Base-by-base conservation (phyloP, 2,888 invertebrate species). In the Drosophila buzzatii region DNA sequence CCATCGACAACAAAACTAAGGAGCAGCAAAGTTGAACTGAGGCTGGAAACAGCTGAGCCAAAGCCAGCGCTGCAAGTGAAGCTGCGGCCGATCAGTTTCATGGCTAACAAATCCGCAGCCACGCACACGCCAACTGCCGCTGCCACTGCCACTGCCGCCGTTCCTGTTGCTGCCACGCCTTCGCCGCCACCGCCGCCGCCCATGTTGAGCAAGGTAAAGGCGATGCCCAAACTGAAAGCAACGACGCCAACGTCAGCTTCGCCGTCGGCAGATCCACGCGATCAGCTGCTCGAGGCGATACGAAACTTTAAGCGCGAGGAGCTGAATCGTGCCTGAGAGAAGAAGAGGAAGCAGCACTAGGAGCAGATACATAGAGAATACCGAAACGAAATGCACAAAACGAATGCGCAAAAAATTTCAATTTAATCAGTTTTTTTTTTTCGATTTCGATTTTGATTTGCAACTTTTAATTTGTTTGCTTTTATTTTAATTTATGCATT, bases 221-320 rank as follows among this genome's bases (percentile, higher is more conserved):
- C 52, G 18, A 14, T 33, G 44, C 53, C 31, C 58, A 83, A 79
- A 83, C 62, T 76, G 20, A 68, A 76, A 20, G 70, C 68, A 7
- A 37, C 85, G 31, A 76, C 76, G 51, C 73, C 73, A 37, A 75
- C 70, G 7, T 31, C 68, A 5, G 47, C 86, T 33, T 79, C 76
- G 51, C 74, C 73, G 6, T 27, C 79, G 18, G 64, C 85, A 2
- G 96, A 96, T 91, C 94, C 95, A 0, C 93, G 96, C 52, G 95
- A 96, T 79, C 94, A 95, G 83, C 93, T 97, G 39, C 93, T 97
- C 91, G 94, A 95, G 57, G 96, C 96, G 20, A 97, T 97, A 85
- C 94, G 96, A 75, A 95, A 94, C 90, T 96, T 96, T 76, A 96
- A 96, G 65, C 91, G 90, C 3, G 89, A 92, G 9, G 87, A 90